Percentiles rank a stretch among this genome's conserved stretches.
These are phyloP conservation scores for Atherinosoma microstoma DNA, from an alignment of 2,797 vertebrate genomes.

Conservation along the genomic window DNA sequence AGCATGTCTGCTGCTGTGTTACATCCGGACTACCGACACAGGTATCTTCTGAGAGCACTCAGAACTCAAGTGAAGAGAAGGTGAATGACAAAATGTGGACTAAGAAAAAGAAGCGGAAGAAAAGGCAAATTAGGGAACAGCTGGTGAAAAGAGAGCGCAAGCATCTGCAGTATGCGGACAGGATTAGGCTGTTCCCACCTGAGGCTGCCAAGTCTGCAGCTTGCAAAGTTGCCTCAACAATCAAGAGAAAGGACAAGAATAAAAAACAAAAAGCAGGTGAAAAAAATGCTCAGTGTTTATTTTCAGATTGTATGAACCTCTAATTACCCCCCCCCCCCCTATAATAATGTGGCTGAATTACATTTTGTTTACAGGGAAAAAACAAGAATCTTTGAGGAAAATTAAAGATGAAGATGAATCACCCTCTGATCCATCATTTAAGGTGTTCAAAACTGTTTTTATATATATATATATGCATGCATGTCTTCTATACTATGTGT, in stretches of 20 bases:
- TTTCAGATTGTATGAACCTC: background rate
- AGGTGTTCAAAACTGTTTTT: constrained; percentile 80
- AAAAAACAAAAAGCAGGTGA: constrained; percentile 93
- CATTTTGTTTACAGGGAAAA: constrained; percentile 86
- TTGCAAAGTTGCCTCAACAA: constrained; percentile 81
- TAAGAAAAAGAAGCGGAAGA: constrained; percentile 92
- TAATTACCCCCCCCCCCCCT: background rate
- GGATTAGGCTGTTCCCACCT: constrained; percentile 78
- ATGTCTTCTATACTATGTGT: no score
- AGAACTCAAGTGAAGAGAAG: constrained; percentile 65
- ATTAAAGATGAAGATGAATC: constrained; percentile 84
- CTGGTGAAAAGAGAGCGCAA: constrained; percentile 80
- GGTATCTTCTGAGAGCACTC: constrained; percentile 53
- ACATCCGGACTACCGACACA: constrained; percentile 11
- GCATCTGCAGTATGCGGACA: constrained; percentile 68
- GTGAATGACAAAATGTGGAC: constrained; percentile 69
- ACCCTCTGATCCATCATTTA: constrained; percentile 88
- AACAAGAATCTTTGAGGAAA: constrained; percentile 86
- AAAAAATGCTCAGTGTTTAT: constrained; percentile 29
- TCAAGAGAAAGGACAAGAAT: constrained; percentile 90
- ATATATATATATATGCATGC: background rate
- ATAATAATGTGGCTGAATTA: background rate
- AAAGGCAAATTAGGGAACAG: constrained; percentile 87
- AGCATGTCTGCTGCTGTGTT: constrained; percentile 44
- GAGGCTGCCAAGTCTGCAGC: constrained; percentile 85